phyloP scores from a whole-genome alignment of 2,888 invertebrate species.

The Diabrotica balteata region DNA sequence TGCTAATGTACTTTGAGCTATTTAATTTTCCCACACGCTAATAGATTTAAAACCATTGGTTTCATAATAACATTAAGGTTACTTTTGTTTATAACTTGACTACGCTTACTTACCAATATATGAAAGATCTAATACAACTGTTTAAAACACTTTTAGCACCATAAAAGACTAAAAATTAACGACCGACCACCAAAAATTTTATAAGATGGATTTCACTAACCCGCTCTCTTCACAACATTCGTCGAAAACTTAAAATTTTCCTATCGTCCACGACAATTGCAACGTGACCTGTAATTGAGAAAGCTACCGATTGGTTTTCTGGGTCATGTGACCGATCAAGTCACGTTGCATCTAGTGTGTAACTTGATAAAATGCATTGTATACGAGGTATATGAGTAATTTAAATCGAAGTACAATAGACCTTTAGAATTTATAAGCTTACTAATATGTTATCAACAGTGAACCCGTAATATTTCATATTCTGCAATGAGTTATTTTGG shows the following conservation, averaged over 20 bases:
- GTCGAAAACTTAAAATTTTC: slow-evolving; percentile 9
- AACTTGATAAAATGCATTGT: not conserved
- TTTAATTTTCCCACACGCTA: not conserved
- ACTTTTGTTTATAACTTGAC: not conserved
- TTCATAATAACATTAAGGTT: not conserved
- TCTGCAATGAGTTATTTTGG: no score
- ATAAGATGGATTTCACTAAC: slow-evolving; percentile 3
- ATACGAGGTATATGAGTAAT: not conserved
- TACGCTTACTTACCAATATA: not conserved
- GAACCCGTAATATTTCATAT: no score
- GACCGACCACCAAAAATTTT: not conserved
- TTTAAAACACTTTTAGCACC: no score
- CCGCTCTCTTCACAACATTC: not conserved
- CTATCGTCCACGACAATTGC: slow-evolving; percentile 41
- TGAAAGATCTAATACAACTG: not conserved
- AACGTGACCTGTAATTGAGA: slow-evolving; percentile 50
- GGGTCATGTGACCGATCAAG: slow-evolving; percentile 46
- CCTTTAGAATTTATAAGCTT: no score
- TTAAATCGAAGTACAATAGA: no score
- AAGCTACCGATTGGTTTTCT: slow-evolving; percentile 46
- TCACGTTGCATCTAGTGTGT: slow-evolving; percentile 54
- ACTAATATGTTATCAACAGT: no score
- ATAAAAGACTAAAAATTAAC: not conserved
- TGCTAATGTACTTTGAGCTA: not conserved
- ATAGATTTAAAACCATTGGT: not conserved